phyloP scores from a whole-genome alignment of 1,140 invertebrate genomes.

The Aphaenogaster floridana region DNA sequence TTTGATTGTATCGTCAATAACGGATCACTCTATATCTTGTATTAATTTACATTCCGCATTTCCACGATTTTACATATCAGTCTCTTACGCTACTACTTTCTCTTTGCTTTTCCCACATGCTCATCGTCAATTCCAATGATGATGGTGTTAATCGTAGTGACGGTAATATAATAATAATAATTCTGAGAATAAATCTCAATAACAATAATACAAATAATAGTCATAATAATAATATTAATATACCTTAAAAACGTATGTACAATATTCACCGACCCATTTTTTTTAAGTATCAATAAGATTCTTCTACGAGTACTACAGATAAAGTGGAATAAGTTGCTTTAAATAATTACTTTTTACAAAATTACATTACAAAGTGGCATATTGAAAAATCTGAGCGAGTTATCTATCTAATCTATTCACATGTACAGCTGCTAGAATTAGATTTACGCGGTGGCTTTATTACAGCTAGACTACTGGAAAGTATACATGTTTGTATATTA shows the following conservation, averaged over 20 bases:
- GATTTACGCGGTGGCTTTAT: slow-evolving; percentile 75
- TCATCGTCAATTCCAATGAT: slow-evolving; percentile 60
- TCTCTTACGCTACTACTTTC: slow-evolving; percentile 74
- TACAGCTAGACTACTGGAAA: slow-evolving; percentile 79
- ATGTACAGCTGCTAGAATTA: slow-evolving; percentile 81
- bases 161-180: slow-evolving; percentile 74
- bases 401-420: slow-evolving; percentile 79
- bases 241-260: slow-evolving; percentile 84
- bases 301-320: slow-evolving; percentile 79
- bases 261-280: slow-evolving; percentile 79
- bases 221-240: slow-evolving; percentile 79
- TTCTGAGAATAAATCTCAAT: slow-evolving; percentile 80
- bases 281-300: slow-evolving; percentile 81
- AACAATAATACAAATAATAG: slow-evolving; percentile 82
- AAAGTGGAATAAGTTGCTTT: slow-evolving; percentile 82
- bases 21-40: slow-evolving; percentile 52
- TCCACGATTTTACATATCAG: slow-evolving; percentile 70
- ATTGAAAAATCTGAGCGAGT: slow-evolving; percentile 83
- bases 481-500: slow-evolving; percentile 79
- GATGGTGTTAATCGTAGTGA: slow-evolving; percentile 64
- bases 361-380: slow-evolving; percentile 86
- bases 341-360: slow-evolving; percentile 86
- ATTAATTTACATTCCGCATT: slow-evolving; percentile 64
- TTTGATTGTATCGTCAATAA: slow-evolving; percentile 9
- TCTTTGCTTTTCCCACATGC: slow-evolving; percentile 67